These are phyloP conservation scores for Lutjanus erythropterus DNA, from an alignment of 2,113 vertebrate genomes.

Conservation along the genomic window DNA sequence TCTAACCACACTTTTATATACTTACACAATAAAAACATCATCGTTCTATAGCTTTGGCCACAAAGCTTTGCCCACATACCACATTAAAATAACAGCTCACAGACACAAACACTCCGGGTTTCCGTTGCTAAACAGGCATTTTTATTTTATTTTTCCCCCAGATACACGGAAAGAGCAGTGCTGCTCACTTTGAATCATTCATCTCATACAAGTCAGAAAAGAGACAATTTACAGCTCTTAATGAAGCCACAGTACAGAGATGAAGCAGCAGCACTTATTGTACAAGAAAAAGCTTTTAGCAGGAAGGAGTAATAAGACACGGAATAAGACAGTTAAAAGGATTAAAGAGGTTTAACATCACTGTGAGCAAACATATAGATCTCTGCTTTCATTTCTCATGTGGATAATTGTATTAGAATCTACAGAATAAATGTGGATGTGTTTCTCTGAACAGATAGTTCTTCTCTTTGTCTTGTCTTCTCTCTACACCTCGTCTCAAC, in stretches of 20 bases:
- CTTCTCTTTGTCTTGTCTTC: neutral
- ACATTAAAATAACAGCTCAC: neutral
- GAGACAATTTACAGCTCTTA: constrained; percentile 24
- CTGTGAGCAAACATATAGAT: constrained; percentile 44
- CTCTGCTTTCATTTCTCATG: constrained; percentile 24
- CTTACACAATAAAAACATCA: neutral
- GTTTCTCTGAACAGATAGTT: constrained; percentile 15
- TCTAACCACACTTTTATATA: neutral
- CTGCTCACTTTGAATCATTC: constrained; percentile 14
- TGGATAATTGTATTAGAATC: constrained; percentile 21
- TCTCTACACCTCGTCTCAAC: constrained; percentile 76
- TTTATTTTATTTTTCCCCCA: constrained; percentile 23
- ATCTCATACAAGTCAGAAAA: constrained; percentile 36
- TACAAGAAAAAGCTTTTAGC: constrained; percentile 41
- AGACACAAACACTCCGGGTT: neutral
- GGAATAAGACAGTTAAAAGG: constrained; percentile 21
- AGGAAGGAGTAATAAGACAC: constrained; percentile 25
- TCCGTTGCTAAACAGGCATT: constrained; percentile 2
- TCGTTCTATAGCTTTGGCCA: neutral
- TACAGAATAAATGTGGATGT: constrained; percentile 31
- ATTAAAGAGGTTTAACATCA: constrained; percentile 40
- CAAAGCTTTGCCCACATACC: neutral
- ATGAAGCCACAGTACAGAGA: constrained; percentile 56
- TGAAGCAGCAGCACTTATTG: constrained; percentile 13
- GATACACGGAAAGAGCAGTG: constrained; percentile 40